Conservation (phyloP, 2,797 vertebrate genomes). For the Intellagama lesueurii region DNA sequence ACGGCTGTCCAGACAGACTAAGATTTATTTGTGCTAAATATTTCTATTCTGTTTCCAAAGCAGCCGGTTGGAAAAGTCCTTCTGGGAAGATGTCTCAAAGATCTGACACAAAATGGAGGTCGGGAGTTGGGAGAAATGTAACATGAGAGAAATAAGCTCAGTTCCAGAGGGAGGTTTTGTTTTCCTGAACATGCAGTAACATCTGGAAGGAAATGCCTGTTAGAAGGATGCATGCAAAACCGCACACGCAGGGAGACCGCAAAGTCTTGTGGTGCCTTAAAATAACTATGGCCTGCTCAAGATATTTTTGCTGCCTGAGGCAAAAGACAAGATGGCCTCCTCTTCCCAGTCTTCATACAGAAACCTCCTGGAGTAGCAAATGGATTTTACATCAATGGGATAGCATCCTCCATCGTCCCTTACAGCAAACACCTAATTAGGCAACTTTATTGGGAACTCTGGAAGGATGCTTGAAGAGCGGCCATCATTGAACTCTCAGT, state of each 20-base stretch:
- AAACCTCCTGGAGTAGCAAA: background rate
- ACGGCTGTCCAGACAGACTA: too few relatives aligned
- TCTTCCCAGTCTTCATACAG: background rate
- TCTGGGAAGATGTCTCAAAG: background rate
- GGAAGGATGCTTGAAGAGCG: too few relatives aligned
- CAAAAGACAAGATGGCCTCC: background rate
- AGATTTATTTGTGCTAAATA: background rate
- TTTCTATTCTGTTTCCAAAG: background rate
- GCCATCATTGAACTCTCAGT: too few relatives aligned
- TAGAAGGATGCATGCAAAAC: too few relatives aligned
- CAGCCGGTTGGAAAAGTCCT: background rate
- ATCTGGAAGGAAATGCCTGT: background rate
- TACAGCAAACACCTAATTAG: background rate
- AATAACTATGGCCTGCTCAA: too few relatives aligned
- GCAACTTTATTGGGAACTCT: background rate
- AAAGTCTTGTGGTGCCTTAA: too few relatives aligned
- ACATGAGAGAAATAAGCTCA: too few relatives aligned
- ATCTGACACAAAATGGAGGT: background rate
- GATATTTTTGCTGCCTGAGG: background rate
- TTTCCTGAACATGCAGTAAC: background rate
- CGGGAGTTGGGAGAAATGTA: too few relatives aligned
- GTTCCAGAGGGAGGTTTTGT: too few relatives aligned
- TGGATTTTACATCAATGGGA: background rate
- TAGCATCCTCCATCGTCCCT: background rate
- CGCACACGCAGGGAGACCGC: too few relatives aligned